Percentiles rank a stretch among this genome's conserved stretches.
Evolutionary conservation across 2,888 invertebrate genomes (phyloP).

Genomic region (Rotaria sp.): DNA sequence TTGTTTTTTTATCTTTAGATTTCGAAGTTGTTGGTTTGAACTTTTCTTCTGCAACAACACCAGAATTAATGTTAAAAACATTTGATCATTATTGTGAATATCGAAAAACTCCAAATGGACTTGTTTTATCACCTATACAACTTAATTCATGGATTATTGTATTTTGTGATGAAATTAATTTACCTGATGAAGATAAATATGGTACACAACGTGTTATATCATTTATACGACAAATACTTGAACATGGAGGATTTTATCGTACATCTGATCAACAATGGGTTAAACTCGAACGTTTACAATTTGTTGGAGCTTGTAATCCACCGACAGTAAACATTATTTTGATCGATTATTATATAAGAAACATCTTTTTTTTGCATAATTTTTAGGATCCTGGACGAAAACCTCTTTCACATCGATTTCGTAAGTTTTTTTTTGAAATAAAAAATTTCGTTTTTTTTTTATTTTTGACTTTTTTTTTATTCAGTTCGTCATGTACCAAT

Average conservation of each 20-base stretch:
- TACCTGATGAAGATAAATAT: slow-evolving; percentile 96
- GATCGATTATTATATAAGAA: not conserved
- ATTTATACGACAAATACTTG: slow-evolving; percentile 90
- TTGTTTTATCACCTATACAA: slow-evolving; percentile 83
- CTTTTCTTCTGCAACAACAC: slow-evolving; percentile 97
- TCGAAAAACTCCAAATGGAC: slow-evolving; percentile 92
- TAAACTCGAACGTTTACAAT: slow-evolving; percentile 89
- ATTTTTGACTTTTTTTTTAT: too few relatives aligned
- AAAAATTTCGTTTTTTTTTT: not conserved
- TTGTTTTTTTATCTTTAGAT: slow-evolving; percentile 12
- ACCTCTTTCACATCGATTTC: slow-evolving; percentile 72
- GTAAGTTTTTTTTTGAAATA: not conserved
- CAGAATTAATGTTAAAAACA: slow-evolving; percentile 89
- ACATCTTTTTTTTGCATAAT: too few relatives aligned
- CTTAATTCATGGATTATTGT: slow-evolving; percentile 94
- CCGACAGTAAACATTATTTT: slow-evolving; percentile 64
- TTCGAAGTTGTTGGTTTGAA: slow-evolving; percentile 83
- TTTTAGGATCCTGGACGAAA: slow-evolving; percentile 81
- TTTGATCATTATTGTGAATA: slow-evolving; percentile 99
- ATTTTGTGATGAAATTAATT: slow-evolving; percentile 99
- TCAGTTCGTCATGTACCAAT: slow-evolving; percentile 79
- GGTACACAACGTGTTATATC: slow-evolving; percentile 92
- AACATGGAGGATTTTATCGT: slow-evolving; percentile 67
- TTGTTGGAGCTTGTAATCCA: slow-evolving; percentile 98
- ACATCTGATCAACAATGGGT: slow-evolving; percentile 85